phyloP scores from a whole-genome alignment of 2,113 vertebrate species.

The Nannobrachium achirus region DNA sequence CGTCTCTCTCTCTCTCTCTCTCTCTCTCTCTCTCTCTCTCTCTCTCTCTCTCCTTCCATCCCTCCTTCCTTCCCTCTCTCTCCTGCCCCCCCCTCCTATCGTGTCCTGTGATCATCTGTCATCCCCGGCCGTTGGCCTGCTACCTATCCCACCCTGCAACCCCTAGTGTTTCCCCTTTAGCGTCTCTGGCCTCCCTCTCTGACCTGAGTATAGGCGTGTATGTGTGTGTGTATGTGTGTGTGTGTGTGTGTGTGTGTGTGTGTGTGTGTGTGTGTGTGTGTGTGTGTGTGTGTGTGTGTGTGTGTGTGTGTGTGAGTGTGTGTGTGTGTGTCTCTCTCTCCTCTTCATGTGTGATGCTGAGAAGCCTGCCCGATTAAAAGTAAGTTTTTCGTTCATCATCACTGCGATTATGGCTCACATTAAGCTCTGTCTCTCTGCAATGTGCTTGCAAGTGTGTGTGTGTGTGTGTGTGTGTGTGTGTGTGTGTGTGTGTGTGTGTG shows the following conservation, averaged over 20 bases:
- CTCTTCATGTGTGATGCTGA: too few species aligned
- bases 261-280: background rate
- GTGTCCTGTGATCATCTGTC: slow-evolving; percentile 45
- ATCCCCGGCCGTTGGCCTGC: slow-evolving; percentile 19
- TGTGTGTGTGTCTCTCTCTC: background rate
- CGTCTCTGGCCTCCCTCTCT: background rate
- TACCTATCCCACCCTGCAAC: slow-evolving; percentile 65
- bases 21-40: background rate
- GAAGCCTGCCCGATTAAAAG: too few species aligned
- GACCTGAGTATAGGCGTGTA: background rate
- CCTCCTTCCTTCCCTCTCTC: slow-evolving; percentile 2
- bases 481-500: background rate
- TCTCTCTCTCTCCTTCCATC: background rate
- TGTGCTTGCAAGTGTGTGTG: too few species aligned
- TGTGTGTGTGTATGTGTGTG: background rate
- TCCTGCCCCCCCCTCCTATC: slow-evolving; percentile 27
- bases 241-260: background rate
- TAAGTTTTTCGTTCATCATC: background rate
- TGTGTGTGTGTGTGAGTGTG: slow-evolving; percentile 26
- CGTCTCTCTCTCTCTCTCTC: slow-evolving; percentile 13
- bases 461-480: too few species aligned
- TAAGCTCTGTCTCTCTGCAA: too few species aligned
- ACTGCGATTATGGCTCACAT: too few species aligned
- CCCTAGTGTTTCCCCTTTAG: slow-evolving; percentile 58
- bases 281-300: slow-evolving; percentile 44